phyloP scores from a whole-genome alignment of 2,113 vertebrate genomes.

The Malurus melanocephalus region DNA sequence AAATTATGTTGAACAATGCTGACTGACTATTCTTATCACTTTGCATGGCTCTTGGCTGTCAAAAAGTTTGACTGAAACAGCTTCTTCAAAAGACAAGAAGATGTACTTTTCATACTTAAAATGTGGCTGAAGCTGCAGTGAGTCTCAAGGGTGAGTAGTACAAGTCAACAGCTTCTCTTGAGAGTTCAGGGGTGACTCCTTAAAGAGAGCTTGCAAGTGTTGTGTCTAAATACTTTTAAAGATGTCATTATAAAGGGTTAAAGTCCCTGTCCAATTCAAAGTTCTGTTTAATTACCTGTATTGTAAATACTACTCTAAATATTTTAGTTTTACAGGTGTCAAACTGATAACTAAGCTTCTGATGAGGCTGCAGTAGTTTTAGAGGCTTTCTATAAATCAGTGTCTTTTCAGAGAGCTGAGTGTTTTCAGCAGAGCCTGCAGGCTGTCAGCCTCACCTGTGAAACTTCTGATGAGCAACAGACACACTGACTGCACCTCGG shows the following conservation, averaged over 20 bases:
- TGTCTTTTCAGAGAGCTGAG: neutral
- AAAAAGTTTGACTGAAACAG: neutral
- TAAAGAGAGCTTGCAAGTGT: neutral
- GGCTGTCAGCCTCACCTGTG: neutral
- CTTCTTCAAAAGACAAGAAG: neutral
- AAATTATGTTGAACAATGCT: slow-evolving; percentile 16
- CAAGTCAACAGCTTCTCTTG: neutral
- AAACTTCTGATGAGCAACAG: neutral
- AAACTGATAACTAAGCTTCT: neutral
- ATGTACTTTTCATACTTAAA: neutral
- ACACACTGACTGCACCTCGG: neutral
- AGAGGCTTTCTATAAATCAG: neutral
- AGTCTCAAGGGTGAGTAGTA: neutral
- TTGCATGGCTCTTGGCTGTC: neutral
- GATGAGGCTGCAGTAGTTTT: neutral
- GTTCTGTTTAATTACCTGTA: neutral
- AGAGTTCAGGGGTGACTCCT: neutral
- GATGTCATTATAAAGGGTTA: neutral
- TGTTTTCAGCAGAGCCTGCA: neutral
- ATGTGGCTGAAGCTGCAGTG: neutral
- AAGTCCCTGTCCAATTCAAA: neutral
- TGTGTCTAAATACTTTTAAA: neutral
- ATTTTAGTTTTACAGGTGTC: neutral
- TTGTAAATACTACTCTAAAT: neutral
- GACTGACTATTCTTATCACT: slow-evolving; percentile 5